Percentiles rank a stretch among this genome's conserved stretches.
These are phyloP conservation scores for Solenodon paradoxus DNA, from an alignment of 2,113 vertebrate genomes.

Conservation along the genomic window DNA sequence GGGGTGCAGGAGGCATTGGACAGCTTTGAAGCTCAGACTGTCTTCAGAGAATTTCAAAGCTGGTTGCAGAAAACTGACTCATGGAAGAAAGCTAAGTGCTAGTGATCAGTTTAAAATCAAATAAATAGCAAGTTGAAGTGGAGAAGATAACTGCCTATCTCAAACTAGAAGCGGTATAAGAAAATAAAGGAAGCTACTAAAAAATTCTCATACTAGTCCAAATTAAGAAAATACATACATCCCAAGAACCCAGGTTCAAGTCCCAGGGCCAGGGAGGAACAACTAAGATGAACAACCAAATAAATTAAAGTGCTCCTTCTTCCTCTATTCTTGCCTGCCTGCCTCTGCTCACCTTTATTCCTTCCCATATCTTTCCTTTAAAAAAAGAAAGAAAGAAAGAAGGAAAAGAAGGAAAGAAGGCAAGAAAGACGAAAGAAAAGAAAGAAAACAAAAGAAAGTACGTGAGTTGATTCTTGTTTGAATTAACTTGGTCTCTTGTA, in stretches of 20 bases:
- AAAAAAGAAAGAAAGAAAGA: no score
- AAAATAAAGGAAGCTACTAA: not conserved
- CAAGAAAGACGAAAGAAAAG: no score
- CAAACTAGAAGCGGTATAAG: not conserved
- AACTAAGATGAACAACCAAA: no score
- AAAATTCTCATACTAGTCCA: not conserved
- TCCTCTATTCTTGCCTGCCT: no score
- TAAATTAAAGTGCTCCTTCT: no score
- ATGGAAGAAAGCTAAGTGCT: not conserved
- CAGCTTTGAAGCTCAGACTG: not conserved
- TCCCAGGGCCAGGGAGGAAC: no score
- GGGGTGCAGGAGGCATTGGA: not conserved
- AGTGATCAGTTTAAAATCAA: not conserved
- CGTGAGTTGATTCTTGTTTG: not conserved
- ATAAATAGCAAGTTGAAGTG: not conserved
- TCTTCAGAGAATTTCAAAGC: not conserved
- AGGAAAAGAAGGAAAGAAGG: no score
- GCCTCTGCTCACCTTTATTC: no score
- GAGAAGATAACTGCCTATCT: not conserved
- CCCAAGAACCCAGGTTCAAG: no score
- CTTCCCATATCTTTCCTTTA: no score
- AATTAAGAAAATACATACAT: slow-evolving; percentile 16
- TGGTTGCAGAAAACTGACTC: not conserved
- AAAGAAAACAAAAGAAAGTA: no score
- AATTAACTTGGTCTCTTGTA: not conserved